Percentiles rank a stretch among this genome's conserved stretches.
Evolutionary conservation across 2,797 vertebrate genomes (phyloP).

Genomic region (Enteromius fasciolatus): DNA sequence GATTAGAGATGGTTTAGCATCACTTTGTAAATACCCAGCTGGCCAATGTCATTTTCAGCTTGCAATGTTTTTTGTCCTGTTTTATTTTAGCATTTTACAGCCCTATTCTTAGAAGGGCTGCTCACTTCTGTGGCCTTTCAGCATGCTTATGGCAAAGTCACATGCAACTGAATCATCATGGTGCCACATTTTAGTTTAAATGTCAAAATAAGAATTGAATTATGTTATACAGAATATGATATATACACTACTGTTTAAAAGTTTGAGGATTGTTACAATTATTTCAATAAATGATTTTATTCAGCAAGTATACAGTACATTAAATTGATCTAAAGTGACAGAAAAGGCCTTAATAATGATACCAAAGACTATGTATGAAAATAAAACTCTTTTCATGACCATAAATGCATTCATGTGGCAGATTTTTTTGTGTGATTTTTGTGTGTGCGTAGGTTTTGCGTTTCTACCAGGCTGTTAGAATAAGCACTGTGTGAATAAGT

Average conservation of each 20-base stretch:
- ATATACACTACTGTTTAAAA: not conserved
- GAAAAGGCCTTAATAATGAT: not conserved
- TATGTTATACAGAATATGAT: not conserved
- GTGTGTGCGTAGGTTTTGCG: not conserved
- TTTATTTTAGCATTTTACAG: constrained; percentile 9
- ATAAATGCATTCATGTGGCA: not conserved
- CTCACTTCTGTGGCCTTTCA: not conserved
- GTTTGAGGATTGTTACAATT: not conserved
- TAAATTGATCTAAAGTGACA: not conserved
- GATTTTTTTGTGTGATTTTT: not conserved
- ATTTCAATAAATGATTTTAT: not conserved
- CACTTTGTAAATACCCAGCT: constrained; percentile 7
- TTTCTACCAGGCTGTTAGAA: not conserved
- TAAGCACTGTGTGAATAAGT: not conserved
- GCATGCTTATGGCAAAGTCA: constrained; percentile 24
- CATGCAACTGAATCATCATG: constrained; percentile 2
- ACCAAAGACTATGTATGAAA: not conserved
- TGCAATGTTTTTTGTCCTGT: constrained; percentile 7
- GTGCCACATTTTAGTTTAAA: not conserved
- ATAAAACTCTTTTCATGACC: not conserved
- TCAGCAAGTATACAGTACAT: not conserved
- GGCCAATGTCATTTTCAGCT: constrained; percentile 7
- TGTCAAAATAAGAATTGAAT: not conserved
- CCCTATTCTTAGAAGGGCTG: constrained; percentile 10
- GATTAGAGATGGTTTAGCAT: not conserved